Base-by-base conservation (phyloP, 1,140 invertebrate species). In the Penaeus japonicus region DNA sequence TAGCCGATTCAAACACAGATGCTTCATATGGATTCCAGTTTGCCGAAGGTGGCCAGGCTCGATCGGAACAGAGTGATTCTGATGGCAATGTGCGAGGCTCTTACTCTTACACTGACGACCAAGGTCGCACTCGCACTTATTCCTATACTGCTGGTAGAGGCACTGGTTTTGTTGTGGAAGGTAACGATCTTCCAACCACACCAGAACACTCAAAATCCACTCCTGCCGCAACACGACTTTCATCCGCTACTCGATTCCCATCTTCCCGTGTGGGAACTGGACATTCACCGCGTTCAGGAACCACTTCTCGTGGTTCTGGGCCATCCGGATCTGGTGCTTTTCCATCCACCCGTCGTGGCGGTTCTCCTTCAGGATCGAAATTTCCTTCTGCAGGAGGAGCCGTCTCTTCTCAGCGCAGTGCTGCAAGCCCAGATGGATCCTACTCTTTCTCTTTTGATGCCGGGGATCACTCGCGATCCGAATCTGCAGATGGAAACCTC, bases 51-150 rank as follows among this genome's bases (percentile, higher is more conserved):
- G 91, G 91, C 59, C 90, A 90, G 57, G 53, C 77, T 30, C 84
- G 91, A 10, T 73, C 85, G 47, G 91, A 92, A 65, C 81, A 35
- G 17, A 35, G 82, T 80, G 91, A 90, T 27, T 20, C 90, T 24
- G 91, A 92, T 59, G 91, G 91, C 20, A 91, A 87, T 54, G 92
- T 92, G 1, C 85, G 90, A 12, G 92, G 92, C 24, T 90, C 91
- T 55, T 92, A 92, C 90, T 91, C 91, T 65, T 92, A 92, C 89
- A 91, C 91, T 20, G 92, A 92, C 81, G 85, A 87, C 18, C 70
- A 90, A 62, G 89, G 89, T 54, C 73, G 65, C 53, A 87, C 81
- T 54, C 85, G 85, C 62, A 57, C 78, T 82, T 85, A 87, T 59
- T 55, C 65, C n/a, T 90, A 90, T 59, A 80, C 85, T 22, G 89